A percentile compares a stretch with the other conserved stretches of the same genome.
Conservation (phyloP, 1,140 invertebrate species). For the Gryon sp. region DNA sequence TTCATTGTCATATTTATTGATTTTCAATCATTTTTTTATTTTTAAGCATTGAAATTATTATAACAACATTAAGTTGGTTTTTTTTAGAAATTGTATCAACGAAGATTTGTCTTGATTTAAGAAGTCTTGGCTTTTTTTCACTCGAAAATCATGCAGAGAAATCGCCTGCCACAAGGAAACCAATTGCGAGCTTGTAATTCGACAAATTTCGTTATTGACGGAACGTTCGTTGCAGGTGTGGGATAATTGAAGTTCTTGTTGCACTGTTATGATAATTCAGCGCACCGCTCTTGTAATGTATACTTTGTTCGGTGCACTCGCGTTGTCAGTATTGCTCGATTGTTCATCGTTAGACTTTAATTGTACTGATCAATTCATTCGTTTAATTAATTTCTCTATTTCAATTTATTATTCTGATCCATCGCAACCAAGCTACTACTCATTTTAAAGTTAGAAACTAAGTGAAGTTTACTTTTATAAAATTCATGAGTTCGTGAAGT, state of each 20-base stretch:
- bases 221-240: slow-evolving; percentile 25
- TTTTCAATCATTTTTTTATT: too few species aligned
- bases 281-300: slow-evolving; percentile 25
- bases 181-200: slow-evolving; percentile 10
- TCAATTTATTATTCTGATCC: slow-evolving; percentile 25
- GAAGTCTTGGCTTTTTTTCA: too few species aligned
- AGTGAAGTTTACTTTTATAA: too few species aligned
- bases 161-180: not conserved
- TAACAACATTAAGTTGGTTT: too few species aligned
- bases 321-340: not conserved
- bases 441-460: too few species aligned
- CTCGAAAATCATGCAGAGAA: not conserved
- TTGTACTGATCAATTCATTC: slow-evolving; percentile 22
- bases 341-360: slow-evolving; percentile 29
- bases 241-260: slow-evolving; percentile 55
- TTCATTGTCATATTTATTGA: too few species aligned
- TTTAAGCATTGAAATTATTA: too few species aligned
- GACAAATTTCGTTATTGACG: slow-evolving; percentile 24
- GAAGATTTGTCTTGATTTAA: too few species aligned
- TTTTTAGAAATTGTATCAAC: too few species aligned
- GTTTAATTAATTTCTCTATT: slow-evolving; percentile 35
- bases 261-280: slow-evolving; percentile 52
- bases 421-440: too few species aligned
- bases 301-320: slow-evolving; percentile 27
- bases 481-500: too few species aligned